Conservation (phyloP, 1,140 invertebrate genomes). For the Diachasma alloeum region DNA sequence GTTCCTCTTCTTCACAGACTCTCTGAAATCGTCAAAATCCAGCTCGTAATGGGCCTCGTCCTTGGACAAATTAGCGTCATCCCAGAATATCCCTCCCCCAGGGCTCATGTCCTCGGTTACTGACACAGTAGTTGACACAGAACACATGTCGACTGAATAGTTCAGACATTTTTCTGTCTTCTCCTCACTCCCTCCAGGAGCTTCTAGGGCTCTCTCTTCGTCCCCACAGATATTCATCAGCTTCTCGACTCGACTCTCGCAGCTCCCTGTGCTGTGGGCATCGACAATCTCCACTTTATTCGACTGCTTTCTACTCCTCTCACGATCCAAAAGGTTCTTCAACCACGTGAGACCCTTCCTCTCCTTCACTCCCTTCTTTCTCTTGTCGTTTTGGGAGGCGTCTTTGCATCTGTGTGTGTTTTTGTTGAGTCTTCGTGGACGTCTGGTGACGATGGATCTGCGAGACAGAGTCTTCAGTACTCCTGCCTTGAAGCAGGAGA, state of each 20-base stretch:
- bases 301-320: slow-evolving; percentile 20
- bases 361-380: slow-evolving; percentile 31
- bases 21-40: slow-evolving; percentile 11
- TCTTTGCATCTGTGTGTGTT: slow-evolving; percentile 44
- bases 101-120: neutral
- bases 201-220: slow-evolving; percentile 29
- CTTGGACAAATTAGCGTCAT: slow-evolving; percentile 24
- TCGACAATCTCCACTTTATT: slow-evolving; percentile 39
- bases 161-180: slow-evolving; percentile 33
- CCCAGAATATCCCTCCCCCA: slow-evolving; percentile 14
- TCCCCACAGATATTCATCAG: slow-evolving; percentile 17
- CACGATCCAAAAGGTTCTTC: slow-evolving; percentile 29
- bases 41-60: slow-evolving; percentile 18
- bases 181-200: neutral
- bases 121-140: slow-evolving; percentile 37
- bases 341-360: slow-evolving; percentile 39
- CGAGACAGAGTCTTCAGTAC: neutral
- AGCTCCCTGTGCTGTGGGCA: slow-evolving; percentile 43
- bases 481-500: neutral
- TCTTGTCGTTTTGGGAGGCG: slow-evolving; percentile 28
- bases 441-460: slow-evolving; percentile 25
- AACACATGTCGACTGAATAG: slow-evolving; percentile 30
- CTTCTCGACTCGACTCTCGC: slow-evolving; percentile 20
- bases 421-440: slow-evolving; percentile 38
- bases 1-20: neutral